Conservation (phyloP, 2,113 vertebrate genomes). For the Spheniscus mendiculus region DNA sequence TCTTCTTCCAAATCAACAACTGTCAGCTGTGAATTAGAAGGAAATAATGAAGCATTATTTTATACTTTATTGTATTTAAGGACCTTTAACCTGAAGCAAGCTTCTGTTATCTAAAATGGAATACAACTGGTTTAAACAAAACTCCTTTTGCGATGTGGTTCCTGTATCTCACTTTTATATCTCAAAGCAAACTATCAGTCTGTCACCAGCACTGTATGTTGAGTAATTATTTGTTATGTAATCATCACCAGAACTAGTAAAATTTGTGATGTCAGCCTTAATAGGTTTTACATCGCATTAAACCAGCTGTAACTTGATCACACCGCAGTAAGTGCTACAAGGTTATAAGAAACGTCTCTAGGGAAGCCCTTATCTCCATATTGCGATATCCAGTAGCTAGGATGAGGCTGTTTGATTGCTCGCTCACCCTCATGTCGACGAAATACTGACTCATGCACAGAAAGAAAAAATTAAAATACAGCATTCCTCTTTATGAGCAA, state of each 20-base stretch:
- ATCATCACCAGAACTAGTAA: neutral
- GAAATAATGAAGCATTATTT: neutral
- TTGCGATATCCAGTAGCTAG: neutral
- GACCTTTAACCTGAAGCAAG: neutral
- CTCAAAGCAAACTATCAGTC: neutral
- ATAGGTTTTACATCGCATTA: neutral
- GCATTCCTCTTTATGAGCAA: neutral
- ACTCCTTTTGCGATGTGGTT: neutral
- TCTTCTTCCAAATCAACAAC: neutral
- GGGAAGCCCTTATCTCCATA: neutral
- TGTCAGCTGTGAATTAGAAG: neutral
- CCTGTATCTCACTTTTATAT: neutral
- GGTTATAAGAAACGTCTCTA: neutral
- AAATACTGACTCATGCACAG: neutral
- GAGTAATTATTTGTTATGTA: neutral
- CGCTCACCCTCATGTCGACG: neutral
- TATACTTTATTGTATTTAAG: neutral
- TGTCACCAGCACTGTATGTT: neutral
- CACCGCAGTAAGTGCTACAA: neutral
- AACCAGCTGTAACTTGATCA: slow-evolving; percentile 22
- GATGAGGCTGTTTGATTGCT: neutral
- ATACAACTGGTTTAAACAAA: neutral
- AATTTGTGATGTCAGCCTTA: neutral
- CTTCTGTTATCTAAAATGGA: neutral
- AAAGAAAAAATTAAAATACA: neutral